These are phyloP conservation scores for Spodoptera picta DNA, from an alignment of 2,888 invertebrate species.

Conservation along the genomic window DNA sequence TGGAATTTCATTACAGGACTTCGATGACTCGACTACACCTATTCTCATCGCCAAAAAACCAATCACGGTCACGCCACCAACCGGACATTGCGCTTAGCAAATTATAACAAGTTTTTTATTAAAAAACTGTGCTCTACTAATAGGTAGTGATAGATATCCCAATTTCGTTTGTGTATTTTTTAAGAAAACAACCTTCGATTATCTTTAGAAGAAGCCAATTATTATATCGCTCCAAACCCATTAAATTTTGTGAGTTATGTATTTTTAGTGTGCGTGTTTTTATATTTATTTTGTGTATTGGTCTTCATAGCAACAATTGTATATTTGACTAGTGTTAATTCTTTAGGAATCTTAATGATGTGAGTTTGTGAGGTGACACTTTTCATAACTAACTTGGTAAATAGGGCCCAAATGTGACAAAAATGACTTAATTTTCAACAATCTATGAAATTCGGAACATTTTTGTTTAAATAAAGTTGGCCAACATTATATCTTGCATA, in stretches of 20 bases:
- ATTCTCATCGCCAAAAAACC: constrained; percentile 46
- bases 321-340: constrained; percentile 1
- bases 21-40: constrained; percentile 55
- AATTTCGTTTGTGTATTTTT: constrained; percentile 42
- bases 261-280: constrained; percentile 10
- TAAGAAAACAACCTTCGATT: constrained; percentile 36
- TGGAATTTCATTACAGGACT: constrained; percentile 71
- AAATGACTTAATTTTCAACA: too few relatives aligned
- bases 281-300: neutral
- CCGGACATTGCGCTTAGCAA: constrained; percentile 49
- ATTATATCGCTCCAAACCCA: constrained; percentile 27
- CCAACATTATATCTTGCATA: too few relatives aligned
- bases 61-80: constrained; percentile 38
- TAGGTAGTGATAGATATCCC: constrained; percentile 41
- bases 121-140: constrained; percentile 14
- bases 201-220: constrained; percentile 31
- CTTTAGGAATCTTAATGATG: too few relatives aligned
- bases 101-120: constrained; percentile 33
- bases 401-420: too few relatives aligned
- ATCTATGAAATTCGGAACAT: too few relatives aligned
- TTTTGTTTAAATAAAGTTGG: too few relatives aligned
- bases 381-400: too few relatives aligned
- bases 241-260: constrained; percentile 27
- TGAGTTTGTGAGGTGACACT: too few relatives aligned
- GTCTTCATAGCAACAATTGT: neutral